Evolutionary conservation across 2,113 vertebrate genomes (phyloP).

Genomic region (Emydocephalus ijimae): DNA sequence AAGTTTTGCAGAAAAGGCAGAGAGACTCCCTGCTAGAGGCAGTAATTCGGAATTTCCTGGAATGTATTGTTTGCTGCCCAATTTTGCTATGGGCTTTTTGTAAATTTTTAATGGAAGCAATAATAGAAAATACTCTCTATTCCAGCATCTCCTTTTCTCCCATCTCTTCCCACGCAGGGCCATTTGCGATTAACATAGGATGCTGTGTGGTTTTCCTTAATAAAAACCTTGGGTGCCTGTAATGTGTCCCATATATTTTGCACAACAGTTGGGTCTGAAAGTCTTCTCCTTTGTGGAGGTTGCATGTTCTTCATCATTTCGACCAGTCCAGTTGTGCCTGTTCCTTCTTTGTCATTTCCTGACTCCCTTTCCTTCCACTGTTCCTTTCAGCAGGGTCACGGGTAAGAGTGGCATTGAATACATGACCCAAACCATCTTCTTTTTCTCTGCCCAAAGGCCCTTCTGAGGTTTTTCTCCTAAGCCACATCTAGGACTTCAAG

Average conservation of each 20-base stretch:
- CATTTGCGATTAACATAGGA: not conserved
- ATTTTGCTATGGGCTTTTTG: not conserved
- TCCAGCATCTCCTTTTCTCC: not conserved
- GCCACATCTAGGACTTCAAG: not conserved
- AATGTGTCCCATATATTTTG: not conserved
- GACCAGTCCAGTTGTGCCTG: not conserved
- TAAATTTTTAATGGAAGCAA: not conserved
- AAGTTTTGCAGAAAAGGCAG: not conserved
- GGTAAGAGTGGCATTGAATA: not conserved
- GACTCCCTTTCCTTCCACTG: not conserved
- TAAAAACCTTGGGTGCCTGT: not conserved
- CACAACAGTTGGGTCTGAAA: not conserved
- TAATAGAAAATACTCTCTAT: not conserved
- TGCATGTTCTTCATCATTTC: not conserved
- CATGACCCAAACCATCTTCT: not conserved
- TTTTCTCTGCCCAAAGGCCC: not conserved
- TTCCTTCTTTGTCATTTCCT: not conserved
- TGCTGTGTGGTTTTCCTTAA: not conserved
- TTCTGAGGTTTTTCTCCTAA: not conserved
- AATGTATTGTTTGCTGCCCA: not conserved
- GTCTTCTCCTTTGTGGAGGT: not conserved
- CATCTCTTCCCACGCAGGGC: not conserved
- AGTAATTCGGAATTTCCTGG: not conserved
- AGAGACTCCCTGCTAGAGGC: no score
- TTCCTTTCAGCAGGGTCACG: not conserved